Conservation (phyloP, 1,140 invertebrate genomes). For the Drosophila arawakana region DNA sequence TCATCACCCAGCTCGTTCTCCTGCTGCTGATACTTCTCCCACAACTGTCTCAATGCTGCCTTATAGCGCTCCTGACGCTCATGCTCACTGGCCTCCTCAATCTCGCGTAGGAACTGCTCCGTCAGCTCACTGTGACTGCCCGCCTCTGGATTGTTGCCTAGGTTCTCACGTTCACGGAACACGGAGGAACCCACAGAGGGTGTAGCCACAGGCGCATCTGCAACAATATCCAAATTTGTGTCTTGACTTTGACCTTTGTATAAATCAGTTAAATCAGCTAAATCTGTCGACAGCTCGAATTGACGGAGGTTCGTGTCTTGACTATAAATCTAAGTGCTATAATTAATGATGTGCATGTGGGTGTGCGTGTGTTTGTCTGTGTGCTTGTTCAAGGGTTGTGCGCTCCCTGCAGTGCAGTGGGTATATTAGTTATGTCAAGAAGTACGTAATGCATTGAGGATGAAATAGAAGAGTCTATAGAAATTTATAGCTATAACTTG, state of each 20-base stretch:
- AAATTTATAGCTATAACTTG: too few species aligned
- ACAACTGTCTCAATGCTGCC: constrained; percentile 86
- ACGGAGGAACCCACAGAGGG: constrained; percentile 41
- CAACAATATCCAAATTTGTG: constrained; percentile 5
- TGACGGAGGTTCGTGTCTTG: constrained; percentile 28
- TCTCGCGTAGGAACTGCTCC: constrained; percentile 86
- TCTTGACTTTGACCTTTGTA: constrained; percentile 37
- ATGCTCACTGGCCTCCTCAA: constrained; percentile 84
- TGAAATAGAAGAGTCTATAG: too few species aligned
- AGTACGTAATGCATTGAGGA: background rate
- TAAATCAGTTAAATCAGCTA: constrained; percentile 1
- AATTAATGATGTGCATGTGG: constrained; percentile 31
- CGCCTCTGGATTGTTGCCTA: constrained; percentile 9
- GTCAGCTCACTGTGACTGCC: constrained; percentile 85
- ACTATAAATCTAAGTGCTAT: constrained; percentile 35
- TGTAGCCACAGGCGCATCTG: constrained; percentile 26
- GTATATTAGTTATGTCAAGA: background rate
- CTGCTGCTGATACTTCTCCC: constrained; percentile 87
- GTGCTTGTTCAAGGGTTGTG: background rate
- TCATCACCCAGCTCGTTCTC: constrained; percentile 71
- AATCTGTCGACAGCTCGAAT: constrained; percentile 26
- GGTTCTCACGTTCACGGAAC: constrained; percentile 75
- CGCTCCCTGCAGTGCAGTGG: background rate
- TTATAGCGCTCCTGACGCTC: constrained; percentile 86
- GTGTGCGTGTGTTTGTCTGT: constrained; percentile 24